Percentiles rank a stretch among this genome's conserved stretches.
phyloP scores from a whole-genome alignment of 2,113 vertebrate genomes.

The Epinephelus moara region DNA sequence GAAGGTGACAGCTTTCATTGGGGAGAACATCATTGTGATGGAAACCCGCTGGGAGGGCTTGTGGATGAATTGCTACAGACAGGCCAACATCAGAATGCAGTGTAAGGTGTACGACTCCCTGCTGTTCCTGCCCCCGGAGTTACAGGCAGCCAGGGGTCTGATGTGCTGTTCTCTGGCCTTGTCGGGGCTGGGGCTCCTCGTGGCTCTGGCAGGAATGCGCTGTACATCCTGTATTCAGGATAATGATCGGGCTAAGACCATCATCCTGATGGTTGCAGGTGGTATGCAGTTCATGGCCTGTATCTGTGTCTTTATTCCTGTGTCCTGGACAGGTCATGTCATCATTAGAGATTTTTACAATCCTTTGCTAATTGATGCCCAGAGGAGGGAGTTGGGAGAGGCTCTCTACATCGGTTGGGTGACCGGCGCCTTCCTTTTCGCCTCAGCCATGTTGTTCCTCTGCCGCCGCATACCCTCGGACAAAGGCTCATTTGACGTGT shows the following conservation, averaged over 20 bases:
- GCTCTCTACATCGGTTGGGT: slow-evolving; percentile 88
- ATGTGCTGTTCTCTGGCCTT: slow-evolving; percentile 88
- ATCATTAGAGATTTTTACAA: slow-evolving; percentile 87
- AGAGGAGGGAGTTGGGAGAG: slow-evolving; percentile 85
- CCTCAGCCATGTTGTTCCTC: slow-evolving; percentile 79
- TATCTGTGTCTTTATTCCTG: slow-evolving; percentile 83
- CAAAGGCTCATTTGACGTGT: slow-evolving; percentile 52
- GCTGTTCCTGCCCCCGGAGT: slow-evolving; percentile 86
- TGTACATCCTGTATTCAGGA: slow-evolving; percentile 74
- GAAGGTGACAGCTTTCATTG: slow-evolving; percentile 92
- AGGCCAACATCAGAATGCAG: slow-evolving; percentile 89
- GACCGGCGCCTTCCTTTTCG: slow-evolving; percentile 79
- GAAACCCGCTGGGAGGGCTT: slow-evolving; percentile 92
- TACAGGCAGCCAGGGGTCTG: slow-evolving; percentile 90
- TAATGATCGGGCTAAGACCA: slow-evolving; percentile 76
- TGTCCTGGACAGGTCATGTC: slow-evolving; percentile 85
- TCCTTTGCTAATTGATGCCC: slow-evolving; percentile 81
- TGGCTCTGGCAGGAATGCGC: slow-evolving; percentile 84
- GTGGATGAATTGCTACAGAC: slow-evolving; percentile 94
- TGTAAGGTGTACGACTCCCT: slow-evolving; percentile 92
- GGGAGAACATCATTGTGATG: slow-evolving; percentile 87
- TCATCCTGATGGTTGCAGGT: slow-evolving; percentile 81
- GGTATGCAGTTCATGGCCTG: slow-evolving; percentile 81
- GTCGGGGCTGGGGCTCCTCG: slow-evolving; percentile 86
- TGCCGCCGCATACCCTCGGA: slow-evolving; percentile 63